Conservation (phyloP, 2,888 invertebrate species). For the Melitaea athalia region DNA sequence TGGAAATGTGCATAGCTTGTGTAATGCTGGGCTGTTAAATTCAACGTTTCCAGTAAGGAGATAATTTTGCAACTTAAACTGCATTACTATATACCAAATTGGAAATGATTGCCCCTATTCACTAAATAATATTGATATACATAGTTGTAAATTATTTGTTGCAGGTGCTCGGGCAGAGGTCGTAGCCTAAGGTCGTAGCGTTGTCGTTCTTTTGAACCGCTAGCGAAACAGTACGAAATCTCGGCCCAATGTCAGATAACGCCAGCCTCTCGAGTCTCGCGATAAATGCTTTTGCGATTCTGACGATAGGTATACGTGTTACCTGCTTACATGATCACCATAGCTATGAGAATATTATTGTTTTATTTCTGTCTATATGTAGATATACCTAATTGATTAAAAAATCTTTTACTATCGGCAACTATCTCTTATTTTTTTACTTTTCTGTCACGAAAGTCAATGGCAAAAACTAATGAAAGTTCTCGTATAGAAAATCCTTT, state of each 20-base stretch:
- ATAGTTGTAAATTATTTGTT: background rate
- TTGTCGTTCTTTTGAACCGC: slow-evolving; percentile 40
- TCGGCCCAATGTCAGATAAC: slow-evolving; percentile 67
- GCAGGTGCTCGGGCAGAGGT: slow-evolving; percentile 52
- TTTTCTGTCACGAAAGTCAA: background rate
- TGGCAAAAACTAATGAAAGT: background rate
- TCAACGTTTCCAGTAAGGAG: slow-evolving; percentile 9
- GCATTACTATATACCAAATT: slow-evolving; percentile 1
- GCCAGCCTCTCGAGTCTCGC: slow-evolving; percentile 74
- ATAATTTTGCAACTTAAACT: slow-evolving; percentile 13
- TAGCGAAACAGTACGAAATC: slow-evolving; percentile 67
- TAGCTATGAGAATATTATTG: too few relatives aligned
- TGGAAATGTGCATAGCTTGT: slow-evolving; percentile 42
- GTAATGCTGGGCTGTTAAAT: slow-evolving; percentile 39
- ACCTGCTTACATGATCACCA: too few relatives aligned
- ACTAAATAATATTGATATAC: background rate
- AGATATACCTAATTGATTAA: too few relatives aligned
- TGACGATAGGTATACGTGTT: background rate
- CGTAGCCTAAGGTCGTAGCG: slow-evolving; percentile 46
- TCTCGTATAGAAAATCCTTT: background rate
- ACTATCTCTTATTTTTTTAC: background rate
- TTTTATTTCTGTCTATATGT: too few relatives aligned
- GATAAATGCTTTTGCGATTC: slow-evolving; percentile 60
- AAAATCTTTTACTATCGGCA: too few relatives aligned
- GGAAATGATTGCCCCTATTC: background rate